Percentiles rank a stretch among this genome's conserved stretches.
phyloP scores from a whole-genome alignment of 2,113 vertebrate genomes.

The Isurus oxyrinchus region DNA sequence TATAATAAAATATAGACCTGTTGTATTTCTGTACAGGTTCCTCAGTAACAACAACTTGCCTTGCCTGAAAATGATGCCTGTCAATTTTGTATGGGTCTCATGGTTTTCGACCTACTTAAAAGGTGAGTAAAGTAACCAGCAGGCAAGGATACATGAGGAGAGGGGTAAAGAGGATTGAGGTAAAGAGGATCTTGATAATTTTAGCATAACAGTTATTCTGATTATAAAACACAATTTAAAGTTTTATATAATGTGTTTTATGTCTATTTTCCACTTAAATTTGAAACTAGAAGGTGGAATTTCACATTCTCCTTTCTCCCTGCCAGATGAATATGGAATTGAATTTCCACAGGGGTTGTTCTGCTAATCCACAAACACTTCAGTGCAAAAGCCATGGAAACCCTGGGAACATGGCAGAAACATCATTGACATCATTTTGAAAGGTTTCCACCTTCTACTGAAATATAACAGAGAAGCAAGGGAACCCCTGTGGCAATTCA shows the following conservation, averaged over 20 bases:
- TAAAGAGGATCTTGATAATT: background rate
- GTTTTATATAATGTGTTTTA: background rate
- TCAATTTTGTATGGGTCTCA: background rate
- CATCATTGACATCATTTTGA: background rate
- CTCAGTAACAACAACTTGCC: background rate
- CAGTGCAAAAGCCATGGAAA: background rate
- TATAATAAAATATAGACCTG: background rate
- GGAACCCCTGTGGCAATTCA: background rate
- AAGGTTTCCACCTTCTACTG: background rate
- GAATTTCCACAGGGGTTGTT: background rate
- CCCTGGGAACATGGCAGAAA: background rate
- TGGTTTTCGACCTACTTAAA: background rate
- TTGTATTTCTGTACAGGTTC: background rate
- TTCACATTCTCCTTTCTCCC: too few species aligned
- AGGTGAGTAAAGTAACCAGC: background rate
- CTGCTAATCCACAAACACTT: background rate
- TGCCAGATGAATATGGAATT: background rate
- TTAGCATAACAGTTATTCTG: background rate
- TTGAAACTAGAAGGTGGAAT: background rate
- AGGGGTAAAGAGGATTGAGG: background rate
- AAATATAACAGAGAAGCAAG: background rate
- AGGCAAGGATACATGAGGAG: background rate
- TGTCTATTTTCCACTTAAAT: background rate
- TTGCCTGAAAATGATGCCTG: background rate
- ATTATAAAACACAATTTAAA: background rate